Percentiles rank a stretch among this genome's conserved stretches.
Evolutionary conservation across 2,888 invertebrate genomes (phyloP).

Genomic region (Lasioglossum morio): DNA sequence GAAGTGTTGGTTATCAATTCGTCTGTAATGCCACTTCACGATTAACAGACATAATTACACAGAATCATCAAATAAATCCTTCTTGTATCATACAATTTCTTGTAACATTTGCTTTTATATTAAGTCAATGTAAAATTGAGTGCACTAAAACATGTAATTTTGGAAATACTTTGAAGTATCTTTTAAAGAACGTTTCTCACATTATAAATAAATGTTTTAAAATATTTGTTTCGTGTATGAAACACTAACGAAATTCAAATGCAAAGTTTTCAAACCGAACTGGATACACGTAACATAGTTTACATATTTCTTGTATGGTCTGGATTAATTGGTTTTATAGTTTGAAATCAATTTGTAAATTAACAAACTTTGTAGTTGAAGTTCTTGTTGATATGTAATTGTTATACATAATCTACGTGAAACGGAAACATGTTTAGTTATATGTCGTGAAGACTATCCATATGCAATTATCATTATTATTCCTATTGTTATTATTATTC

Average conservation of each 20-base stretch:
- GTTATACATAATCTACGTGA: constrained; percentile 4
- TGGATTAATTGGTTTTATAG: constrained; percentile 3
- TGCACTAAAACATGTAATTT: constrained; percentile 36
- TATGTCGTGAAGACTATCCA: constrained; percentile 32
- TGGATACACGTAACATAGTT: background rate
- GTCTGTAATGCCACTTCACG: background rate
- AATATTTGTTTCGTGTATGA: background rate
- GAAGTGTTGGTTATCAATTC: background rate
- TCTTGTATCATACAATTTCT: constrained; percentile 57
- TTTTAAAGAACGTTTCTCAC: constrained; percentile 15
- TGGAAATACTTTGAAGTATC: constrained; percentile 24
- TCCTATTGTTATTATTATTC: background rate
- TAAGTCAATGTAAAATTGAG: constrained; percentile 67
- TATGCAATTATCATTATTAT: background rate
- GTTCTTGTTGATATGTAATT: background rate
- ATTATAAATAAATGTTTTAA: constrained; percentile 15
- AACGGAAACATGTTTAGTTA: constrained; percentile 21
- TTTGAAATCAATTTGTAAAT: background rate
- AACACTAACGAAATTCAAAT: constrained; percentile 32
- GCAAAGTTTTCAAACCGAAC: background rate
- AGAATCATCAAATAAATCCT: background rate
- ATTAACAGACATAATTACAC: background rate
- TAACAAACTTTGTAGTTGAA: constrained; percentile 21
- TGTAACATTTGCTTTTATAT: constrained; percentile 49
- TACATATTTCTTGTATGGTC: background rate